phyloP scores from a whole-genome alignment of 2,113 vertebrate species.

The Siniperca knerii region DNA sequence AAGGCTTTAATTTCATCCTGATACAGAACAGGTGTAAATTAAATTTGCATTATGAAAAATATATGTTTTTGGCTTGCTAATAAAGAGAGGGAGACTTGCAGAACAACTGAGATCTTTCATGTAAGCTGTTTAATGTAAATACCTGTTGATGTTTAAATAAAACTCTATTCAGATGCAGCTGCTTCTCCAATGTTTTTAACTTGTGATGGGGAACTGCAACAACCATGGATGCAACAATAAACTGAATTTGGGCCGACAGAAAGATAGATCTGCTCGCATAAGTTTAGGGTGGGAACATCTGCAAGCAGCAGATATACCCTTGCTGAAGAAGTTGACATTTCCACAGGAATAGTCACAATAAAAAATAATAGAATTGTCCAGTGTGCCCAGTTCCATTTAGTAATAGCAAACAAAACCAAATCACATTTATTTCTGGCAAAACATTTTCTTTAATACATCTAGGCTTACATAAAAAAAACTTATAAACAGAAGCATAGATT shows the following conservation, averaged over 20 bases:
- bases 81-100: slow-evolving; percentile 8
- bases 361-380: not conserved
- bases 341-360: not conserved
- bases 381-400: not conserved
- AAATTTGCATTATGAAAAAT: slow-evolving; percentile 7
- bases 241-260: slow-evolving; percentile 2
- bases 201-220: not conserved
- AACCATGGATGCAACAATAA: slow-evolving; percentile 9
- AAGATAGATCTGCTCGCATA: slow-evolving; percentile 10
- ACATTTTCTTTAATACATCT: not conserved
- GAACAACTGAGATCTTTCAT: slow-evolving; percentile 11
- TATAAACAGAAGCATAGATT: not conserved
- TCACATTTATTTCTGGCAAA: slow-evolving; percentile 9
- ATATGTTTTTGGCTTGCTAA: slow-evolving; percentile 2
- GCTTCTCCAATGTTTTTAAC: not conserved
- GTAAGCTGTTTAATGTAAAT: slow-evolving; percentile 23
- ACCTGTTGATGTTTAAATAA: slow-evolving; percentile 25
- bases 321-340: slow-evolving; percentile 13
- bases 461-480: not conserved
- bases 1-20: slow-evolving; percentile 31
- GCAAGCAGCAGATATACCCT: not conserved
- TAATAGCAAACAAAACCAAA: slow-evolving; percentile 22
- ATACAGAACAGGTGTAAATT: slow-evolving; percentile 26
- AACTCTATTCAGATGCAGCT: slow-evolving; percentile 12
- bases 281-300: not conserved